Conservation (phyloP, 2,888 invertebrate genomes). For the Diachrysia chrysitis region DNA sequence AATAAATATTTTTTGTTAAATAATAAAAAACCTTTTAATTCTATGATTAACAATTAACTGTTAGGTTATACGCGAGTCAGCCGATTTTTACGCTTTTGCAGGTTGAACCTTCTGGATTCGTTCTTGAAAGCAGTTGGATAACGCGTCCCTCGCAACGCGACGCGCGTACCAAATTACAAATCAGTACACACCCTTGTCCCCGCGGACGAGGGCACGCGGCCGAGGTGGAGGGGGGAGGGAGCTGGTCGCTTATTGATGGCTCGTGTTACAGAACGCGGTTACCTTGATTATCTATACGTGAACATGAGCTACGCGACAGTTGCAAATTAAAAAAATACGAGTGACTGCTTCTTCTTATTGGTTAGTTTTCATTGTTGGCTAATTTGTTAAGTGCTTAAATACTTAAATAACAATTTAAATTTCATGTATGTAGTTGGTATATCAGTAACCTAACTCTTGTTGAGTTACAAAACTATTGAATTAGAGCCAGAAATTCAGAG, state of each 20-base stretch:
- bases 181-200: constrained; percentile 61
- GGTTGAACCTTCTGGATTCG: constrained; percentile 15
- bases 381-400: constrained; percentile 12
- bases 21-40: no score
- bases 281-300: constrained; percentile 57
- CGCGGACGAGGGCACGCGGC: constrained; percentile 35
- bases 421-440: no score
- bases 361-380: constrained; percentile 27
- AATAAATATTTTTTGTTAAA: no score
- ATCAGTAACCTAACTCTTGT: no score
- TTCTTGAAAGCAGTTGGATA: background rate
- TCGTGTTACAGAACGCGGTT: constrained; percentile 57
- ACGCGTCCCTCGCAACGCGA: constrained; percentile 32
- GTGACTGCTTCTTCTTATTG: background rate
- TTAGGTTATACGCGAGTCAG: background rate
- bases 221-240: constrained; percentile 14
- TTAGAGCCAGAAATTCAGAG: no score
- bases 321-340: constrained; percentile 47
- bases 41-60: no score
- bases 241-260: constrained; percentile 62
- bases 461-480: no score
- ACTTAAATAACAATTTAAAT: background rate
- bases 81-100: background rate
- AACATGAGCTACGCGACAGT: constrained; percentile 41
- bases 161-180: constrained; percentile 66